Evolutionary conservation across 1,140 invertebrate species (phyloP), one percentile per base, ranked within the genome.

Genomic region (Sitophilus oryzae): DNA sequence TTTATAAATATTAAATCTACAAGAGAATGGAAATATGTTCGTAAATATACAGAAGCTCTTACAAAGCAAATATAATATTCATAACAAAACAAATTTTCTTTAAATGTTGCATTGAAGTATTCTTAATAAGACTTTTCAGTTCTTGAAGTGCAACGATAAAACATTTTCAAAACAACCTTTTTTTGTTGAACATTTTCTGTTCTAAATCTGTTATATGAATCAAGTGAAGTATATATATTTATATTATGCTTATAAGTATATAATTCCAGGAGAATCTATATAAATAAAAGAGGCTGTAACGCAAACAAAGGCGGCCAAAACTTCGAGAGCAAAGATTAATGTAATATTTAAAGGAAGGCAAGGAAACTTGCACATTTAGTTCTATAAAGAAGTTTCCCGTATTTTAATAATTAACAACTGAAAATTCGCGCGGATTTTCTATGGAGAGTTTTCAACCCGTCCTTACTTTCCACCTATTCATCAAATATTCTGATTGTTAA

Each of bases 401-500:
- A 21, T 14, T 37, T 50, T 50, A 50, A 50, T 50, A 50, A 50
- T 50, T 50, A 50, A 50, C 34, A 34, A 36, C 37, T 11, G 23
- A 14, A 16, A 11, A 14, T 15, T 18, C 3, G n/a, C n/a, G n/a
- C n/a, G 18, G 44, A 15, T 41, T 41, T 41, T 41, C 38, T 20
- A 14, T 35, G 10, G 25, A 48, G 16, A 40, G 25, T 40, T 40
- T 40, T 19, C n/a, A 9, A 21, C 23, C 22, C 37, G 36, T 16
- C 14, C 9, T 2, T 23, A 9, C 51, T 46, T 41, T 46, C 16
- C 20, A 23, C 15, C 19, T 45, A 40, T 53, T 53, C 51, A 53
- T 53, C 41, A 45, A 53, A 46, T 35, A 53, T 53, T 44, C 47
- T 38, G n/a, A n/a, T n/a, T 20, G 18, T 53, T 53, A 53, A 53